phyloP scores from a whole-genome alignment of 2,113 vertebrate species.

The Numida meleagris region DNA sequence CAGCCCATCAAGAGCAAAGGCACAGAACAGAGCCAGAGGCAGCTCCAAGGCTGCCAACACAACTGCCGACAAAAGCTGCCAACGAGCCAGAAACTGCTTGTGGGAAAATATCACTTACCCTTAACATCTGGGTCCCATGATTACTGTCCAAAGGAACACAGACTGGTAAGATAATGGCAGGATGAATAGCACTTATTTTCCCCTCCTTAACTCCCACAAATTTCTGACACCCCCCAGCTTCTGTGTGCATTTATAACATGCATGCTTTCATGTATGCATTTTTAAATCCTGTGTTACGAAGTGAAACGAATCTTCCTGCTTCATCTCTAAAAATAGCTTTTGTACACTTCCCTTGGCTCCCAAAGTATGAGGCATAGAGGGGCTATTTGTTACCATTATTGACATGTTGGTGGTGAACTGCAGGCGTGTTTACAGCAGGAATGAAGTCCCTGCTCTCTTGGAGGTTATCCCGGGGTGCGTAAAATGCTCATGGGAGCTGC shows the following conservation, averaged over 20 bases:
- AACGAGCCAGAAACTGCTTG: conserved; percentile 77
- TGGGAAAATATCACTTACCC: conserved; percentile 81
- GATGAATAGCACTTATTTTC: conserved; percentile 52
- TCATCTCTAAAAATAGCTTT: conserved; percentile 37
- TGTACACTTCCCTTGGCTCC: not conserved
- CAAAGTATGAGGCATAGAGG: conserved; percentile 1
- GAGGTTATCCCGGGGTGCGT: conserved; percentile 34
- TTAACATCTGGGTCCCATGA: conserved; percentile 79
- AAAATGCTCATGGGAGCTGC: conserved; percentile 35
- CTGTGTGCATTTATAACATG: not conserved
- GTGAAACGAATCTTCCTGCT: conserved; percentile 6
- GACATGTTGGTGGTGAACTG: conserved; percentile 47
- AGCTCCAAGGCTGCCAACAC: conserved; percentile 69
- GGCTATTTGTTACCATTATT: conserved; percentile 54
- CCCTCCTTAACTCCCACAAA: not conserved
- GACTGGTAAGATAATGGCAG: conserved; percentile 67
- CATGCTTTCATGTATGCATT: not conserved
- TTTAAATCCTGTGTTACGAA: conserved; percentile 11
- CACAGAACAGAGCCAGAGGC: conserved; percentile 73
- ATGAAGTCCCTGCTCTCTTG: conserved; percentile 50
- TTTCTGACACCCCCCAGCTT: not conserved
- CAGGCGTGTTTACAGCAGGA: not conserved
- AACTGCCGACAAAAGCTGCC: conserved; percentile 78
- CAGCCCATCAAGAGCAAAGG: conserved; percentile 68
- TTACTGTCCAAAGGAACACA: conserved; percentile 76